Evolutionary conservation across 2,888 invertebrate genomes (phyloP).

Genomic region (Synergus laeviventris): DNA sequence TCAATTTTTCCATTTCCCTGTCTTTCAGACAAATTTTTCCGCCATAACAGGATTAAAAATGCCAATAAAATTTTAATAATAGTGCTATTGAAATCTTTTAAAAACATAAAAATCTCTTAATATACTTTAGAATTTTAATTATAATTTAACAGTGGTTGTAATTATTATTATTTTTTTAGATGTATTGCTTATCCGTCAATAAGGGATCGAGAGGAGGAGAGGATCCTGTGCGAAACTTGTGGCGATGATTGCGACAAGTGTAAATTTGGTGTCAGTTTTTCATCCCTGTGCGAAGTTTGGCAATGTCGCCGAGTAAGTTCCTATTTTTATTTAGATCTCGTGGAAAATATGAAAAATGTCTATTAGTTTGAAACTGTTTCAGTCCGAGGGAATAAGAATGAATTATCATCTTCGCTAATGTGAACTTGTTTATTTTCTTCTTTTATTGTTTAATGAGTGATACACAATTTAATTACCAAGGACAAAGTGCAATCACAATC

Average conservation of each 20-base stretch:
- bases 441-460: neutral
- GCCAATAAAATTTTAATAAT: too few relatives aligned
- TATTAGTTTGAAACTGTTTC: too few relatives aligned
- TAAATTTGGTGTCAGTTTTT: constrained; percentile 59
- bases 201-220: constrained; percentile 55
- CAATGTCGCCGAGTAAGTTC: constrained; percentile 63
- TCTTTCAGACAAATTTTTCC: too few relatives aligned
- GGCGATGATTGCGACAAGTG: constrained; percentile 63
- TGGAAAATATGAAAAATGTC: too few relatives aligned
- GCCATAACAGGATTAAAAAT: too few relatives aligned
- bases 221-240: constrained; percentile 61
- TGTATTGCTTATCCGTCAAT: constrained; percentile 61
- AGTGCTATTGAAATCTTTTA: too few relatives aligned
- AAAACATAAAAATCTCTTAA: too few relatives aligned
- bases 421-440: neutral
- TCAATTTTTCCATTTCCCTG: too few relatives aligned
- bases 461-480: neutral
- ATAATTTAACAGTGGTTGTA: too few relatives aligned
- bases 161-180: constrained; percentile 49
- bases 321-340: neutral
- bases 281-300: constrained; percentile 59
- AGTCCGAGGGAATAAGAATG: too few relatives aligned
- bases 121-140: too few relatives aligned
- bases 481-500: neutral
- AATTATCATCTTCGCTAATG: neutral